Evolutionary conservation across 2,888 invertebrate species (phyloP), one percentile per base, ranked within the genome.

Genomic region (Cataglyphis cursor): DNA sequence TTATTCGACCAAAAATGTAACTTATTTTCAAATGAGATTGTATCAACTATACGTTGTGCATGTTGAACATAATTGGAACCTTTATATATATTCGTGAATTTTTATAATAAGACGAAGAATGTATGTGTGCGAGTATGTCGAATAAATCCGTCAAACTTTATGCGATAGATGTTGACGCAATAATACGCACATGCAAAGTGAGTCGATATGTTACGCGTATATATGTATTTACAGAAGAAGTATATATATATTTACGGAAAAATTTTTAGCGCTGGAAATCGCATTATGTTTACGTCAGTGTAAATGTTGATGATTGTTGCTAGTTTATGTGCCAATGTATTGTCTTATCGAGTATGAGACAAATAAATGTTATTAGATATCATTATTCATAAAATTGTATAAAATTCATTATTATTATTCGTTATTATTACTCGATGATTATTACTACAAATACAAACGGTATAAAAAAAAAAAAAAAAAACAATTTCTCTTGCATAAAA

Each of bases 321-420:
- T 93, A 93, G 92, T 93, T 93, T 92, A 93, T 89, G 93, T 93
- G 93, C 93, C 93, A 93, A 92, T 93, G 91, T 93, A 91, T 91
- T 93, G 90, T 92, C 93, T 85, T 87, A 88, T 88, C 84, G 85
- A 87, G 87, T 83, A 93, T 90, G 91, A 87, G 91, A 87, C 89
- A 91, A 92, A 93, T 93, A 93, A 93, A 93, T 93, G 92, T 93
- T 93, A 84, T 90, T 93, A 90, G 89, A 89, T 90, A 90, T 74
- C 85, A 88, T 81, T 82, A 82, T 86, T 81, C 24, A 24, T 38
- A 65, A 28, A 57, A 54, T 24, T 6, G 38, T 38, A 38, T 64
- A 51, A 6, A 18, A 3, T 12, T 62, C 35, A 38, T 64, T 62
- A 48, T 57, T 57, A 51, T 68, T 57, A 41, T 28, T 62, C 35